Conservation (phyloP, 2,113 vertebrate species). For the Rhinolophus sinicus region DNA sequence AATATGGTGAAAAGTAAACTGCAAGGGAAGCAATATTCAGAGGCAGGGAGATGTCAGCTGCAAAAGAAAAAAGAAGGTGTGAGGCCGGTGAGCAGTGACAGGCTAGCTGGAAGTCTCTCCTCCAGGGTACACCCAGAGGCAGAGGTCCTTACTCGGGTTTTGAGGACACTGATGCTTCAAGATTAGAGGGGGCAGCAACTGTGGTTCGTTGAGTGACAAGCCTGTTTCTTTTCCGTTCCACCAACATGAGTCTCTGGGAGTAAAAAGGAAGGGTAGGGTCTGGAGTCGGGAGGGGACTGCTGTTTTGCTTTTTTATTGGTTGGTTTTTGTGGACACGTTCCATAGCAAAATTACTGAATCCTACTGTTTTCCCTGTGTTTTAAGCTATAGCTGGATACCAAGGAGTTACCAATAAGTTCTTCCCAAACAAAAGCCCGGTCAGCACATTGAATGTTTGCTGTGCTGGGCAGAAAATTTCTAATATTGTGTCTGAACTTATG, state of each 20-base stretch:
- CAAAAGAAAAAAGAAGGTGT: not conserved
- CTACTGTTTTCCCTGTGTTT: not conserved
- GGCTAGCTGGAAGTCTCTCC: not conserved
- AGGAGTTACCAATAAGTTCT: not conserved
- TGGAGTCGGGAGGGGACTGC: not conserved
- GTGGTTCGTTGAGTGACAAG: not conserved
- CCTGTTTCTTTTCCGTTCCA: not conserved
- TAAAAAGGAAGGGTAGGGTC: not conserved
- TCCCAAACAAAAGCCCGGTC: not conserved
- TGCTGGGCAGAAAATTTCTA: conserved; percentile 64
- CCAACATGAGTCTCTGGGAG: not conserved
- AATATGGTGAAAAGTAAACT: not conserved
- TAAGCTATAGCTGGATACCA: not conserved
- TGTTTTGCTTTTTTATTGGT: not conserved
- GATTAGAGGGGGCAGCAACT: accelerated
- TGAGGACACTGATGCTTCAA: no score
- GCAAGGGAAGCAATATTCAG: not conserved
- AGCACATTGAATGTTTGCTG: conserved; percentile 63
- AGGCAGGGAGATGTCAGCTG: accelerated
- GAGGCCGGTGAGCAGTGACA: no score
- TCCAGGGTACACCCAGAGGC: accelerated
- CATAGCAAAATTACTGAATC: not conserved
- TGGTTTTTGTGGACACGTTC: not conserved
- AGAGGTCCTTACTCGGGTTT: no score
- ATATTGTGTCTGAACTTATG: conserved; percentile 34